Evolutionary conservation across 2,797 vertebrate genomes (phyloP).

Genomic region (Halcyon smyrnensis): DNA sequence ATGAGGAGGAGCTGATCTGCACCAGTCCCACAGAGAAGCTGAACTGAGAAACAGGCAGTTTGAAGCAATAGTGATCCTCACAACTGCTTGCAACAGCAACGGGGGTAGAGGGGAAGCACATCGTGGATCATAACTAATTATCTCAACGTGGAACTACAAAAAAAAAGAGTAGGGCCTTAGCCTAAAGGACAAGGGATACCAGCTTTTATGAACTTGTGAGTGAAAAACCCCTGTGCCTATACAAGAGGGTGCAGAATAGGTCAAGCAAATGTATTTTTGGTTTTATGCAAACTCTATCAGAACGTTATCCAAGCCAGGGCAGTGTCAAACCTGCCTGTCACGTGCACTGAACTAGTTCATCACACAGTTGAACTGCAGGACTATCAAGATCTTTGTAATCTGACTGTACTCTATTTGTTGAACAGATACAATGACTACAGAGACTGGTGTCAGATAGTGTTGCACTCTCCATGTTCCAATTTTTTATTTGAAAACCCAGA

Average conservation of each 20-base stretch:
- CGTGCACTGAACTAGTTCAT: background rate
- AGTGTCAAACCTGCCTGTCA: background rate
- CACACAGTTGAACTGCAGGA: background rate
- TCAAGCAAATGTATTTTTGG: background rate
- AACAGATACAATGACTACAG: background rate
- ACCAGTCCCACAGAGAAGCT: background rate
- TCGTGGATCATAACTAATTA: background rate
- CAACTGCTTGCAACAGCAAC: background rate
- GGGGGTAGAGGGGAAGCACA: rapidly evolving
- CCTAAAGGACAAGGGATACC: background rate
- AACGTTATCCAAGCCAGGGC: background rate
- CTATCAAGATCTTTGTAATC: background rate
- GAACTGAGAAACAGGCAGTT: background rate
- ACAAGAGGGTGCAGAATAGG: background rate
- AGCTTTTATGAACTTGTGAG: background rate
- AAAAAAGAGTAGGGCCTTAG: background rate
- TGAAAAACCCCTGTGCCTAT: background rate
- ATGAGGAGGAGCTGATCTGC: background rate
- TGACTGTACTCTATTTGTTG: background rate
- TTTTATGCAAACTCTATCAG: background rate
- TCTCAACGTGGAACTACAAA: background rate
- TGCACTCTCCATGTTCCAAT: background rate
- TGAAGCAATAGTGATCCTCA: background rate
- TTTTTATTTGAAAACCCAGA: background rate
- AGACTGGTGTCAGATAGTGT: background rate